Base-by-base conservation (phyloP, 2,888 invertebrate species). In the Cerceris rybyensis region DNA sequence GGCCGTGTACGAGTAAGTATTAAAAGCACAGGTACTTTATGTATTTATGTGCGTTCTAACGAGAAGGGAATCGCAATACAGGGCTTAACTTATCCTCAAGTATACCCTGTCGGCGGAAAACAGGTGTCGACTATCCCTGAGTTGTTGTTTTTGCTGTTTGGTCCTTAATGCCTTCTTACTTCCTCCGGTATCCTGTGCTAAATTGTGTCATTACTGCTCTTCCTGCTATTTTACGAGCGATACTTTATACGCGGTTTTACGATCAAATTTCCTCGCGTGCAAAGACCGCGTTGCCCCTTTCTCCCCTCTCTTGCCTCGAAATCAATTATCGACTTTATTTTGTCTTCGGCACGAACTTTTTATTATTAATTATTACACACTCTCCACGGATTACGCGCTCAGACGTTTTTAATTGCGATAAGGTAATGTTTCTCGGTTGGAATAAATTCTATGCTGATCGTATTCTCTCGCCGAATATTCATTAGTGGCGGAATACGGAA, bases 211-310 rank as follows among this genome's bases (percentile, higher is more conserved):
- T 64, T 64, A 52, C 11, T n/a, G 28, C 7, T 17, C 8, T 42
- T 14, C 28, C 42, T 16, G 42, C 16, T 8, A 49, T 63, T 63
- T 63, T 63, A 63, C 49, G 50, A 63, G 63, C 46, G 17, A 49
- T 17, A 49, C 14, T 63, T 63, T 63, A 17, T 42, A 63, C 63
- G n/a, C n/a, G 9, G n/a, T 7, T 64, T 64, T 64, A 64, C 13
- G 52, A 50, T 16, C 14, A 52, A 50, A 64, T 64, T 64, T 61
- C 61, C 14, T 13, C 17, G 8, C 13, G 9, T 16, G 7, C 9
- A 28, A 57, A 57, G 57, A 28, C 17, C 17, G 9, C 9, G 13
- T 17, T 55, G 7, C 7, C n/a, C 7, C 8, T 13, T n/a, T 4
- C 42, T 41, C 9, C 13, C 17, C 54, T 57, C 17, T 42, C 4